Evolutionary conservation across 2,888 invertebrate genomes (phyloP).

Genomic region (Rhopalosiphum nymphaeae): DNA sequence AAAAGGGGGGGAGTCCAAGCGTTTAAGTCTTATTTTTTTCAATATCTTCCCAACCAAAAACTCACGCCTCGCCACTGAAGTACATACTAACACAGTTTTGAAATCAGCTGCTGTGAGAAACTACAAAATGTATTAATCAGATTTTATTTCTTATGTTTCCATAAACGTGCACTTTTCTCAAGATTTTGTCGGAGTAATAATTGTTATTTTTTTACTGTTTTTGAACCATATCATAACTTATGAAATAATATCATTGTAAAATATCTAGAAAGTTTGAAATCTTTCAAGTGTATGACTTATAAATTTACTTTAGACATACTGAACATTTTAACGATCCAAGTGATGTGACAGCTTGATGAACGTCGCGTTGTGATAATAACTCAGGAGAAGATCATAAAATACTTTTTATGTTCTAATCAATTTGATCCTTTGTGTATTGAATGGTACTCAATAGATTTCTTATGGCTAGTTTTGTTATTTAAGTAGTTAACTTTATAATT

Average conservation of each 20-base stretch:
- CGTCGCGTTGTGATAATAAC: background rate
- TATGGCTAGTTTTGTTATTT: background rate
- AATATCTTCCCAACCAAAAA: too few species aligned
- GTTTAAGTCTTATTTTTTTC: too few species aligned
- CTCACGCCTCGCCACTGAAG: too few species aligned
- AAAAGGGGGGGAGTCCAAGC: too few species aligned
- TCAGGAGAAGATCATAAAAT: background rate
- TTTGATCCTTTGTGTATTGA: background rate
- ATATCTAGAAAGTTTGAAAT: background rate
- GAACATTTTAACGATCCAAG: conserved; percentile 4
- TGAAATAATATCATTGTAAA: background rate
- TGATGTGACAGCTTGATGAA: background rate
- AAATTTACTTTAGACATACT: background rate
- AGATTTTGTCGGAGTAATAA: background rate
- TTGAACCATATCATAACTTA: background rate
- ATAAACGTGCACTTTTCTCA: background rate
- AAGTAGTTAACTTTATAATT: background rate
- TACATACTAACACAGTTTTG: background rate
- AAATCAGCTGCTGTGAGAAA: background rate
- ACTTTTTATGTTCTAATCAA: background rate
- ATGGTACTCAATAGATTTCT: background rate
- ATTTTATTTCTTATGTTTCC: background rate
- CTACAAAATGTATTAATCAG: background rate
- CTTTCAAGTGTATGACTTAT: background rate
- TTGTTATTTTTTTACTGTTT: background rate